A percentile compares a stretch with the other conserved stretches of the same genome.
Evolutionary conservation across 1,140 invertebrate species (phyloP).

Genomic region (Plutomurus gul): DNA sequence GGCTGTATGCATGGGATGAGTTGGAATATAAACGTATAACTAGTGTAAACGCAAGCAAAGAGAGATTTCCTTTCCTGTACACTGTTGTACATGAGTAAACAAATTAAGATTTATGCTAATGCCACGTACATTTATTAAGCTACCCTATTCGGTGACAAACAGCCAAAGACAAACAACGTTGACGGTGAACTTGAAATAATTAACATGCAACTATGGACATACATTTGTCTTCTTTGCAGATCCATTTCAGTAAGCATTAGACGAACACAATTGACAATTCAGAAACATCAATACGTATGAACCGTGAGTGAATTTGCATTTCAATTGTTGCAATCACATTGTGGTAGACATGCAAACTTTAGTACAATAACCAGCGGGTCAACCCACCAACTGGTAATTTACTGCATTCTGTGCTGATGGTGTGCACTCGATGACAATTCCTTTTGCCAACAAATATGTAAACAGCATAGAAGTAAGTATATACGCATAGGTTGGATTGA

Average conservation of each 20-base stretch:
- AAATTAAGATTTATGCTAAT: conserved; percentile 25
- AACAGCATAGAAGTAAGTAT: too few relatives aligned
- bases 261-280: background rate
- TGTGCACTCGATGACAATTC: too few relatives aligned
- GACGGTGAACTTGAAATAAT: conserved; percentile 6
- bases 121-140: too few relatives aligned
- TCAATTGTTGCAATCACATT: background rate
- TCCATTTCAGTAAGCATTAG: background rate
- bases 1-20: too few relatives aligned
- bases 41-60: too few relatives aligned
- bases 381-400: too few relatives aligned
- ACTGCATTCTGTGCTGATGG: too few relatives aligned
- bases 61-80: background rate
- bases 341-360: too few relatives aligned
- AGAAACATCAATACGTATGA: background rate
- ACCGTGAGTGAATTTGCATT: background rate
- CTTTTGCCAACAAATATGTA: too few relatives aligned
- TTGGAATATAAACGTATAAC: too few relatives aligned
- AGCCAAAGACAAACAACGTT: conserved; percentile 8
- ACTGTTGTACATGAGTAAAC: background rate
- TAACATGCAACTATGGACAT: conserved; percentile 18
- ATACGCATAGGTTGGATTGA: too few relatives aligned
- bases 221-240: background rate
- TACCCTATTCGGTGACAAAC: background rate
- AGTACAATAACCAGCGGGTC: too few relatives aligned